Conservation (phyloP, 2,888 invertebrate species). For the Rhimphoctona megacephalus region DNA sequence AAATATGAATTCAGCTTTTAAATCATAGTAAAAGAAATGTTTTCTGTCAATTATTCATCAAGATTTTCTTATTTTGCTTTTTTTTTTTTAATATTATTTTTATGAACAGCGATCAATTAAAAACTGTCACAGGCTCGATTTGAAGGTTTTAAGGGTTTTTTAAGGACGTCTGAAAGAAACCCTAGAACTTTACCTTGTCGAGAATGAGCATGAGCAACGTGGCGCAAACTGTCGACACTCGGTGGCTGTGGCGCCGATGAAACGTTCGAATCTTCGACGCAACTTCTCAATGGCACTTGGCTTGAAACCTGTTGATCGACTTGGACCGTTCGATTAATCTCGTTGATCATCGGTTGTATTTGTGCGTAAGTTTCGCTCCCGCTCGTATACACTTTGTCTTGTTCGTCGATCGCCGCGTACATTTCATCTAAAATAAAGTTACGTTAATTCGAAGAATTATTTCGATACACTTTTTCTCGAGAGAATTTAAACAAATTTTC, state of each 20-base stretch:
- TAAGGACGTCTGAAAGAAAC: not conserved
- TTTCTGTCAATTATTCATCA: no score
- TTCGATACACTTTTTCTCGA: no score
- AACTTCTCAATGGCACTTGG: slow-evolving; percentile 71
- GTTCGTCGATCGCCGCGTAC: slow-evolving; percentile 95
- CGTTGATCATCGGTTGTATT: slow-evolving; percentile 88
- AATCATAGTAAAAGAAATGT: not conserved
- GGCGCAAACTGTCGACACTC: slow-evolving; percentile 88
- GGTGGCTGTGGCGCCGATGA: slow-evolving; percentile 86
- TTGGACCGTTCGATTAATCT: slow-evolving; percentile 83
- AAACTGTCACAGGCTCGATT: not conserved
- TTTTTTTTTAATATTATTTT: no score
- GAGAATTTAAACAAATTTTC: no score
- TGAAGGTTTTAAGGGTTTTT: no score
- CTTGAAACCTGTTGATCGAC: slow-evolving; percentile 73
- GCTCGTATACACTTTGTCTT: slow-evolving; percentile 88
- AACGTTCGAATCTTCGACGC: slow-evolving; percentile 78
- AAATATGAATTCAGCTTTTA: not conserved
- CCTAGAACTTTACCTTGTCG: slow-evolving; percentile 85
- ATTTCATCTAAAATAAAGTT: slow-evolving; percentile 89
- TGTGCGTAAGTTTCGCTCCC: slow-evolving; percentile 96
- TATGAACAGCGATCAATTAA: no score
- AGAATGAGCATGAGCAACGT: slow-evolving; percentile 87
- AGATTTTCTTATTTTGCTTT: no score
- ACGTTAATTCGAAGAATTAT: not conserved